A percentile compares a stretch with the other conserved stretches of the same genome.
phyloP scores from a whole-genome alignment of 1,140 invertebrate genomes.

The Psix sp. region DNA sequence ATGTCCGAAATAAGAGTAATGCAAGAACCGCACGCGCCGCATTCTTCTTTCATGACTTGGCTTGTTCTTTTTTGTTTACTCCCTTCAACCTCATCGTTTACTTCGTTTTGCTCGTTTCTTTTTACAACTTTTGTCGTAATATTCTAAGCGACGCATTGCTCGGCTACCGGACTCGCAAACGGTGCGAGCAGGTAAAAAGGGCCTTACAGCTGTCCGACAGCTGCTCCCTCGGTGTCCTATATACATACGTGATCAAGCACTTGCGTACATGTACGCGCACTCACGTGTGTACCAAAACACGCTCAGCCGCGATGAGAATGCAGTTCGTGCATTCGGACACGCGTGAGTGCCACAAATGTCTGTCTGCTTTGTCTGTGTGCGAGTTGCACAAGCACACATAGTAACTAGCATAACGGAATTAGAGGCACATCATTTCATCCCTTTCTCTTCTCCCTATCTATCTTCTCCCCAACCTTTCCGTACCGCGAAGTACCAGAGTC shows the following conservation, averaged over 20 bases:
- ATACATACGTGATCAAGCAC: slow-evolving; percentile 73
- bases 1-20: slow-evolving; percentile 32
- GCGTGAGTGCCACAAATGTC: slow-evolving; percentile 34
- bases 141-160: slow-evolving; percentile 39
- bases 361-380: background rate
- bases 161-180: slow-evolving; percentile 60
- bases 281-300: slow-evolving; percentile 39
- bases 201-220: slow-evolving; percentile 77
- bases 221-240: slow-evolving; percentile 75
- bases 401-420: slow-evolving; percentile 70
- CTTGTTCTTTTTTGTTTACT: slow-evolving; percentile 15
- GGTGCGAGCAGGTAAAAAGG: slow-evolving; percentile 75
- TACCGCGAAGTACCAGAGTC: too few species aligned
- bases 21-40: slow-evolving; percentile 10
- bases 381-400: slow-evolving; percentile 30
- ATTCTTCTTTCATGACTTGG: background rate
- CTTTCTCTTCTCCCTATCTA: slow-evolving; percentile 42
- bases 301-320: slow-evolving; percentile 48
- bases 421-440: slow-evolving; percentile 71
- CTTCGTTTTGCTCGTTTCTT: background rate
- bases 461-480: slow-evolving; percentile 9
- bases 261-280: slow-evolving; percentile 43
- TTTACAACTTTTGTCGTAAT: slow-evolving; percentile 24
- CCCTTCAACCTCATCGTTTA: background rate
- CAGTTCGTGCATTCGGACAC: slow-evolving; percentile 55